Base-by-base conservation (phyloP, 2,797 vertebrate species). In the Paedocypris micromegethes region DNA sequence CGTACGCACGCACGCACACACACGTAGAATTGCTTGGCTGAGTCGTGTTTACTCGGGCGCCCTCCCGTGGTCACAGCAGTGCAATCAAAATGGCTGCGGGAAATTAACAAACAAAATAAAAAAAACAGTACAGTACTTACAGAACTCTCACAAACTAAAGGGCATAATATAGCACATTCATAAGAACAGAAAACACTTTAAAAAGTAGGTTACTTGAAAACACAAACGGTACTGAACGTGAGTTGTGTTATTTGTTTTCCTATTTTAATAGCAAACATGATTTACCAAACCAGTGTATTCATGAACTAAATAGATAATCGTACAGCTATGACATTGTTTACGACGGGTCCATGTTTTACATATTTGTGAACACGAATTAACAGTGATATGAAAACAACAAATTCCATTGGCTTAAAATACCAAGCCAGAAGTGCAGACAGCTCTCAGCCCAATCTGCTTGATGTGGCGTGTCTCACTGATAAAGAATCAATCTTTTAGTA, bases 371-470 rank as follows among this genome's bases (percentile, higher is more conserved):
- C 38, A 50, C 38, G 44, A 52, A 46, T 70, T 43, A 45, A 63
- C 2, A 5, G 47, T 6, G 3, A 54, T 8, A 63, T 48, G 50
- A 58, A 7, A 64, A 44, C 67, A 54, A 58, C 47, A 66, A 59
- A 4, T 7, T 43, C 39, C 6, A 64, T 54, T 23, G 1, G 23
- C 38, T 53, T 55, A 6, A 74, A 65, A 62, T 53, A 47, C 23
- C 53, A 70, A 51, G 39, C 57, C 61, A 58, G 37, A n/a, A 59
- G 3, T 47, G 40, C 40, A 6, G 42, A 9, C 56, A 43, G n/a
- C n/a, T 48, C 41, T 72, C 59, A 47, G 47, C 48, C 68, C 67
- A 63, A 77, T 79, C 74, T 55, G 72, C 63, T 41, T 70, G 37
- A 58, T 58, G 55, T 49, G 64, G 57, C 63, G 64, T 54, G 75